A percentile compares a stretch with the other conserved stretches of the same genome.
phyloP scores from a whole-genome alignment of 2,888 invertebrate genomes.

The Stenodema calcarata region DNA sequence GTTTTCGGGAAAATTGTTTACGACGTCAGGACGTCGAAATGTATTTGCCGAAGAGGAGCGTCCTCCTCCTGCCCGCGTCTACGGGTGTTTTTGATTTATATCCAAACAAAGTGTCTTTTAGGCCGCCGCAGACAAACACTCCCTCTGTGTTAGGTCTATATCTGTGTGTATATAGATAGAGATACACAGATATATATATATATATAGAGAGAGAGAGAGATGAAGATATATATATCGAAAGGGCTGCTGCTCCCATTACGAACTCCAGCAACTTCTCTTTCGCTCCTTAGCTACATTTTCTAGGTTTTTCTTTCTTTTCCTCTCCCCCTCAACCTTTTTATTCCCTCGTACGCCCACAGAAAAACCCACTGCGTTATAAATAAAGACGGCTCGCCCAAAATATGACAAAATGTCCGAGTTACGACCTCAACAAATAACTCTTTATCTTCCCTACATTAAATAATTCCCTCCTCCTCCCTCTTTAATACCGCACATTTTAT shows the following conservation, averaged over 20 bases:
- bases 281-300: no score
- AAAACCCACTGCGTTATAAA: background rate
- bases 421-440: constrained; percentile 32
- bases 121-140: no score
- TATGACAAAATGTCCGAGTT: constrained; percentile 15
- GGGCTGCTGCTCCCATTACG: no score
- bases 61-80: background rate
- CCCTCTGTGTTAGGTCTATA: no score
- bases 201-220: no score
- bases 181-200: no score
- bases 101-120: background rate
- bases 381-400: background rate
- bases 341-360: no score
- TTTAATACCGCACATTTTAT: background rate
- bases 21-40: constrained; percentile 22
- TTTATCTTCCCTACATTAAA: constrained; percentile 23
- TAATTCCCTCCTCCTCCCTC: background rate
- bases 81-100: constrained; percentile 3
- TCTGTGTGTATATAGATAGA: no score
- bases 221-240: no score
- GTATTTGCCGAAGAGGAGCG: constrained; percentile 14
- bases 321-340: background rate
- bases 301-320: no score
- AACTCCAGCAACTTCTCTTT: no score
- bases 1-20: constrained; percentile 42